Percentiles rank a stretch among this genome's conserved stretches.
Conservation (phyloP, 2,888 invertebrate genomes). For the Andrena trimmerana region DNA sequence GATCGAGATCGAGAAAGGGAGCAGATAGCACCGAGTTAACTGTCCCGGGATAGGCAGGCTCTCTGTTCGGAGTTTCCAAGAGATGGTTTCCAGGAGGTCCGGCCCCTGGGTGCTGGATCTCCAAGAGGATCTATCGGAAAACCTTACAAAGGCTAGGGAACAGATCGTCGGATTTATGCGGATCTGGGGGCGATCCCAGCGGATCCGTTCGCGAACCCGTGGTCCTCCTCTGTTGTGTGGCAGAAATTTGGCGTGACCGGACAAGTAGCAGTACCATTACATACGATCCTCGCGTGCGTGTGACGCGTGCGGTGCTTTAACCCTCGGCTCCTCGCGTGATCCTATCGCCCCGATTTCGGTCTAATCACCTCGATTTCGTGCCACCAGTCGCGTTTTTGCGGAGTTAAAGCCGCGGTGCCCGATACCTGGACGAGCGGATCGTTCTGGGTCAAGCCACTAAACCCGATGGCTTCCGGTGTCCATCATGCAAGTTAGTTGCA, state of each 20-base stretch:
- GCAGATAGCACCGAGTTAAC: conserved; percentile 28
- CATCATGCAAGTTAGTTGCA: background rate
- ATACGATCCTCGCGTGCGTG: conserved; percentile 22
- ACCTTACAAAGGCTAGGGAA: background rate
- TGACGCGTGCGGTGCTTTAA: conserved; percentile 53
- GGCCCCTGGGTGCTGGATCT: background rate
- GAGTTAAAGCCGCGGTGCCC: conserved; percentile 26
- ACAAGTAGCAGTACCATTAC: conserved; percentile 55
- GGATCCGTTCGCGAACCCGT: conserved; percentile 8
- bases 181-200: conserved; percentile 12
- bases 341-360: conserved; percentile 42
- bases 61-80: conserved; percentile 4
- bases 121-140: background rate
- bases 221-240: conserved; percentile 51
- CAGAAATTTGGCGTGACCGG: conserved; percentile 65
- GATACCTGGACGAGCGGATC: conserved; percentile 15
- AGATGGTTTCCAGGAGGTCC: background rate
- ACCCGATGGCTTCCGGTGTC: conserved; percentile 17
- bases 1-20: background rate
- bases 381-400: conserved; percentile 32
- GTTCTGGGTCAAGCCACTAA: conserved; percentile 9
- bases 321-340: conserved; percentile 64
- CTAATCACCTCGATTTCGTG: conserved; percentile 60
- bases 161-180: background rate
- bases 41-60: conserved; percentile 5